Evolutionary conservation across 2,113 vertebrate species (phyloP).

Genomic region (Carollia perspicillata): DNA sequence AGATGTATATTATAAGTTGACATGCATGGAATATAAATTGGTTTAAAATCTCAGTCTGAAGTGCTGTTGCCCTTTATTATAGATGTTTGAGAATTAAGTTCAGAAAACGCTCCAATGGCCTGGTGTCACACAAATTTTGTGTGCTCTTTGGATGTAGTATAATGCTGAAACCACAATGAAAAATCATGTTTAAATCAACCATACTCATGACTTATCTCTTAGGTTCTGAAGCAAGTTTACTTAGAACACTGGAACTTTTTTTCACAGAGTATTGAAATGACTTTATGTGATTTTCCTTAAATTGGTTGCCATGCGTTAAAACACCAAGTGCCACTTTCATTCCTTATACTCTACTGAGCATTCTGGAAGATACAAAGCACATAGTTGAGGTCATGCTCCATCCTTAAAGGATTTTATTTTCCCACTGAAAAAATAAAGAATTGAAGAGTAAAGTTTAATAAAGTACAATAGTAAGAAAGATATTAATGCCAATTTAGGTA

Average conservation of each 20-base stretch:
- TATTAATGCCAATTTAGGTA: not conserved
- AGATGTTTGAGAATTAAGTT: not conserved
- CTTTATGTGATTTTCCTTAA: not conserved
- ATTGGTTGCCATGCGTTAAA: not conserved
- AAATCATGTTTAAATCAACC: not conserved
- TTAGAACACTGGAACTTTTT: not conserved
- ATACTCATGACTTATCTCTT: not conserved
- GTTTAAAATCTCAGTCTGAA: not conserved
- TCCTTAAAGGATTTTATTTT: not conserved
- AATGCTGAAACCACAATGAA: not conserved
- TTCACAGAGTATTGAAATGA: not conserved
- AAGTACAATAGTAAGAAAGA: not conserved
- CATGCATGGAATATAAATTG: not conserved
- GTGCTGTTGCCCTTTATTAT: not conserved
- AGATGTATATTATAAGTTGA: not conserved
- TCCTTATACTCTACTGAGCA: not conserved
- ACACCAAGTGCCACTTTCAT: not conserved
- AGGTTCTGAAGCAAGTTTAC: not conserved
- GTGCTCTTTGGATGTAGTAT: not conserved
- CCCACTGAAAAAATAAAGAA: not conserved
- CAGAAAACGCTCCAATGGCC: not conserved
- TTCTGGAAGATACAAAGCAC: not conserved
- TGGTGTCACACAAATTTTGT: not conserved
- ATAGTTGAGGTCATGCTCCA: not conserved
- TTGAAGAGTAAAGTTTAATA: not conserved